Conservation (phyloP, 2,888 invertebrate species). For the Caenorhabditis sinica region DNA sequence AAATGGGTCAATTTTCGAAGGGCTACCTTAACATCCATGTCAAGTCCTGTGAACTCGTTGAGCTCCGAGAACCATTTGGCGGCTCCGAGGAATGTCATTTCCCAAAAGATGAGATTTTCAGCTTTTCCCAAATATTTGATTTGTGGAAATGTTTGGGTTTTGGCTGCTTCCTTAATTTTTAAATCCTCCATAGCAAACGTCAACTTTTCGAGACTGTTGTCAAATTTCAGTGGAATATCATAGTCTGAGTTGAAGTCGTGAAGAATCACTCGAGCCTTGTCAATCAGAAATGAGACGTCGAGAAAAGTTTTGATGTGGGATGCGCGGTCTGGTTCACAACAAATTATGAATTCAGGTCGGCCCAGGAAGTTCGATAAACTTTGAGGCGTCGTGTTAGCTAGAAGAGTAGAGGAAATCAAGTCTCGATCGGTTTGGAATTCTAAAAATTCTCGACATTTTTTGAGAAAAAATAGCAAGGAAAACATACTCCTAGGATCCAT, state of each 20-base stretch:
- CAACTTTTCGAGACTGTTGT: background rate
- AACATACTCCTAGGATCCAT: slow-evolving; percentile 25
- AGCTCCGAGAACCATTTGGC: slow-evolving; percentile 16
- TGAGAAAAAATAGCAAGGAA: no score
- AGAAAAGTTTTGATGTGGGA: slow-evolving; percentile 21
- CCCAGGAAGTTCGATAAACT: slow-evolving; percentile 40
- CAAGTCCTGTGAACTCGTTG: background rate
- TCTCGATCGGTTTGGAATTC: slow-evolving; percentile 27
- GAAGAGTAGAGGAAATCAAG: background rate
- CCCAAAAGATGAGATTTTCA: slow-evolving; percentile 24
- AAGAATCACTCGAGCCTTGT: background rate
- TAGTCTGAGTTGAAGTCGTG: background rate
- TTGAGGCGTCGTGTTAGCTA: background rate
- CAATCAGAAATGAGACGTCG: slow-evolving; percentile 16
- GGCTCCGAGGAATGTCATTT: background rate
- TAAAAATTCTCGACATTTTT: background rate
- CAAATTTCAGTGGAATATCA: slow-evolving; percentile 1
- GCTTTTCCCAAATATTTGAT: slow-evolving; percentile 4
- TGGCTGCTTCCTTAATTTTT: background rate
- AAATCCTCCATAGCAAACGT: background rate
- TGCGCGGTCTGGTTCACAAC: slow-evolving; percentile 46
- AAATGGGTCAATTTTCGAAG: no score
- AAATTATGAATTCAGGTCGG: slow-evolving; percentile 36
- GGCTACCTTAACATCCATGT: background rate
- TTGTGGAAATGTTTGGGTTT: background rate